Evolutionary conservation across 2,113 vertebrate species (phyloP).

Genomic region (Gallinago undulata): DNA sequence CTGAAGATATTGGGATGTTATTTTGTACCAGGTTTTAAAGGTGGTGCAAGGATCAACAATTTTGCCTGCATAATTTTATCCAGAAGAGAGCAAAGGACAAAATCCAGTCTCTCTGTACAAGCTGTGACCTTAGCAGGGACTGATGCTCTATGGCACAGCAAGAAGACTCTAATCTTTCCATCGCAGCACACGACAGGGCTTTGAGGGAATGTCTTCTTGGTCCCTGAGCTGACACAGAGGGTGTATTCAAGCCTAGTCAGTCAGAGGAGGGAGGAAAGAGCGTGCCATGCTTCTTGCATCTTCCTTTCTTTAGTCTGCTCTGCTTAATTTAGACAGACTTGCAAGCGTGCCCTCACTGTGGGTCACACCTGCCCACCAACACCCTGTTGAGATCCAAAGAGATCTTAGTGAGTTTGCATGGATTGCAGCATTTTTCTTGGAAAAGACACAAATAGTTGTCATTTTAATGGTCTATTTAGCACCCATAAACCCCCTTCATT

Average conservation of each 20-base stretch:
- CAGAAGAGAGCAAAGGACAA: neutral
- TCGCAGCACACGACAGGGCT: accelerated
- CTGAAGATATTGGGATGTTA: neutral
- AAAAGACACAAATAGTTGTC: neutral
- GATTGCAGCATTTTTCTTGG: neutral
- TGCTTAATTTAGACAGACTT: neutral
- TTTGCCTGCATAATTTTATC: neutral
- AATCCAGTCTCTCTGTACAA: accelerated
- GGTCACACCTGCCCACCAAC: neutral
- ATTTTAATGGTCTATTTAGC: neutral
- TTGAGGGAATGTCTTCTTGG: neutral
- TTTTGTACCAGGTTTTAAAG: neutral
- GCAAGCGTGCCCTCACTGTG: neutral
- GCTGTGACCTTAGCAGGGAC: neutral
- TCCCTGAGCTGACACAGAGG: neutral
- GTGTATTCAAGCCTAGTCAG: neutral
- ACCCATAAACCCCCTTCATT: neutral
- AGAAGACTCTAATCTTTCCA: neutral
- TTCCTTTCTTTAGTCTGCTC: neutral
- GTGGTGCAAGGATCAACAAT: neutral
- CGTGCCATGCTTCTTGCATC: neutral
- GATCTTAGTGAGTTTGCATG: neutral
- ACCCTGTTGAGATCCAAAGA: neutral
- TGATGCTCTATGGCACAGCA: neutral
- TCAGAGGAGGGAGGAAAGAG: neutral